Conservation (phyloP, 64 coral and sea anemone species). For the Catalaphyllia jardinei region DNA sequence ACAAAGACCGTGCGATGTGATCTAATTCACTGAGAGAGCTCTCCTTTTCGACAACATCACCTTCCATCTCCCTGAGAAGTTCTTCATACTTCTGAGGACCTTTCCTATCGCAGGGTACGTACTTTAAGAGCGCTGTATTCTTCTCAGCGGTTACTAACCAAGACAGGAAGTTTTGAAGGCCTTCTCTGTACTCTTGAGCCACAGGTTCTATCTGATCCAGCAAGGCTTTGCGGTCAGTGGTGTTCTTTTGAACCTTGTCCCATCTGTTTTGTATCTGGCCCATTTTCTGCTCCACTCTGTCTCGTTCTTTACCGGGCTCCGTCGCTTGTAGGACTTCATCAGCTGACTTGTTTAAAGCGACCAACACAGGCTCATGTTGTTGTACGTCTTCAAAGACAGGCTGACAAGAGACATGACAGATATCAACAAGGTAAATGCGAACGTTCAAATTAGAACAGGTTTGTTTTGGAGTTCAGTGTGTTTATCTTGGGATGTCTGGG, state of each 20-base stretch:
- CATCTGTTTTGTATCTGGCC: conserved; percentile 64
- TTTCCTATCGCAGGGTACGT: conserved; percentile 79
- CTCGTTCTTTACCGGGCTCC: conserved; percentile 78
- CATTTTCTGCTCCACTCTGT: conserved; percentile 74
- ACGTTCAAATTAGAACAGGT: too few species aligned
- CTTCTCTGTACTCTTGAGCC: conserved; percentile 62
- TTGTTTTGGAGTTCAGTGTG: too few species aligned
- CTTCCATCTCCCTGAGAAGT: conserved; percentile 74
- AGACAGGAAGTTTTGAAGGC: conserved; percentile 55
- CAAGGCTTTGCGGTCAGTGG: conserved; percentile 63
- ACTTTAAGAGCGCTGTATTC: conserved; percentile 55
- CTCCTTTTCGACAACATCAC: conserved; percentile 46
- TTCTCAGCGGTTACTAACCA: conserved; percentile 68
- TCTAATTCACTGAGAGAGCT: conserved; percentile 55
- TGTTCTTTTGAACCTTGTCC: conserved; percentile 78
- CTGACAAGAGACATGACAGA: conserved; percentile 41
- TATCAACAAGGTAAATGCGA: not conserved
- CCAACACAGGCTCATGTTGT: conserved; percentile 79
- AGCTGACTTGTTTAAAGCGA: conserved; percentile 71
- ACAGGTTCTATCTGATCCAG: conserved; percentile 84
- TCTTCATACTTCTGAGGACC: conserved; percentile 73
- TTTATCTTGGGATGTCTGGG: too few species aligned
- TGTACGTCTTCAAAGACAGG: conserved; percentile 78
- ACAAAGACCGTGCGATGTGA: conserved; percentile 56
- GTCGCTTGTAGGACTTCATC: conserved; percentile 63